Conservation (phyloP, 2,888 invertebrate genomes). For the Margaritifera margaritifera region DNA sequence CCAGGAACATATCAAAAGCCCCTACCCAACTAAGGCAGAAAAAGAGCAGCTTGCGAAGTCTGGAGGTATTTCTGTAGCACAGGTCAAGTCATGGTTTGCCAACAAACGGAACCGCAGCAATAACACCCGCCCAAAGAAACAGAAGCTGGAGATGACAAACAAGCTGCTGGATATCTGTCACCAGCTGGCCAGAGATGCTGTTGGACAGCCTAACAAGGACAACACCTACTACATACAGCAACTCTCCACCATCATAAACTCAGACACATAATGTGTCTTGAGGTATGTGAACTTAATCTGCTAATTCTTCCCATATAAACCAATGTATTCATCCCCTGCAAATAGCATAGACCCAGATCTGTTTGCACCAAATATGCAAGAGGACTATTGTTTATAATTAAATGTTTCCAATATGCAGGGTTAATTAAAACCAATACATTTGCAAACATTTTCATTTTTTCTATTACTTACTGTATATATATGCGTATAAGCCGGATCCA, state of each 20-base stretch:
- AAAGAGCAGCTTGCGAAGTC: slow-evolving; percentile 56
- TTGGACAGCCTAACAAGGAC: slow-evolving; percentile 44
- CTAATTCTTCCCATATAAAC: no score
- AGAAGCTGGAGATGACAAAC: slow-evolving; percentile 59
- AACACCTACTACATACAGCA: slow-evolving; percentile 63
- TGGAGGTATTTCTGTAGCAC: slow-evolving; percentile 58
- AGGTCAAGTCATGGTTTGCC: slow-evolving; percentile 70
- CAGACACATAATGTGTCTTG: background rate
- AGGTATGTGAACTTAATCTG: no score
- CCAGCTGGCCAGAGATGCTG: slow-evolving; percentile 49
- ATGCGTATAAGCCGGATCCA: no score
- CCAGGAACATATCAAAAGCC: slow-evolving; percentile 52
- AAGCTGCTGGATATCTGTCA: slow-evolving; percentile 57
- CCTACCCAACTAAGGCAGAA: slow-evolving; percentile 63
- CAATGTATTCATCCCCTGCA: no score
- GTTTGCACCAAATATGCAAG: no score
- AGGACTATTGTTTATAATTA: no score
- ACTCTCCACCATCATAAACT: slow-evolving; percentile 54
- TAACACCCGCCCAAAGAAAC: slow-evolving; percentile 66
- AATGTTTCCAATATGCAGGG: no score
- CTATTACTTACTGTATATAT: no score
- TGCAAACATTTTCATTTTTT: no score
- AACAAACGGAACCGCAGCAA: slow-evolving; percentile 67
- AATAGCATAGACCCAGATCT: no score
- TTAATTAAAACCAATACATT: no score